Conservation (phyloP, 1,140 invertebrate genomes). For the Aplysia californica region DNA sequence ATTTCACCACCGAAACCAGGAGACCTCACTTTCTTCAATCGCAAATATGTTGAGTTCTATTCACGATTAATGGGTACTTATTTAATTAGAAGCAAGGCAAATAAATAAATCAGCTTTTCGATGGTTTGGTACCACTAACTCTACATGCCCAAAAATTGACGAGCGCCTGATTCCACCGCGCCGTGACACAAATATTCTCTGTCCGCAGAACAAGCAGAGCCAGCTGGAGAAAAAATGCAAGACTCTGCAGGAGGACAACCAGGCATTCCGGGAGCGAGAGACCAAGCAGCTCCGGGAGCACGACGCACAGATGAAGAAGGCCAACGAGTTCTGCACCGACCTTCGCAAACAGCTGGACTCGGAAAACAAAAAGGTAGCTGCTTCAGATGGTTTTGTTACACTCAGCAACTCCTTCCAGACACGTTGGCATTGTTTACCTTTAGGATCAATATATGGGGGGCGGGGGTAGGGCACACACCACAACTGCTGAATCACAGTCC, state of each 20-base stretch:
- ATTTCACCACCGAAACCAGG: too few species aligned
- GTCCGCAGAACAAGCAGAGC: neutral
- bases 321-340: constrained; percentile 15
- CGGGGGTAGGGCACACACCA: neutral
- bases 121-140: neutral
- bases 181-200: neutral
- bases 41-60: too few species aligned
- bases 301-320: constrained; percentile 8
- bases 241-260: neutral
- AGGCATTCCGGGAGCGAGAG: neutral
- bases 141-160: too few species aligned
- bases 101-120: too few species aligned
- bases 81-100: too few species aligned
- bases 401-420: neutral
- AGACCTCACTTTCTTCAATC: too few species aligned
- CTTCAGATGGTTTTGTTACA: neutral
- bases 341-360: constrained; percentile 10
- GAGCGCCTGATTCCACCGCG: too few species aligned
- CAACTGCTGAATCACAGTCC: neutral
- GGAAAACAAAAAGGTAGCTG: neutral
- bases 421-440: neutral
- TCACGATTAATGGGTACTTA: too few species aligned
- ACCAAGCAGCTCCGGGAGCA: neutral
- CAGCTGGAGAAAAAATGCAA: constrained; percentile 4
- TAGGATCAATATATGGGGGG: neutral